Evolutionary conservation across 1,140 invertebrate species (phyloP).

Genomic region (Goniozus legneri): DNA sequence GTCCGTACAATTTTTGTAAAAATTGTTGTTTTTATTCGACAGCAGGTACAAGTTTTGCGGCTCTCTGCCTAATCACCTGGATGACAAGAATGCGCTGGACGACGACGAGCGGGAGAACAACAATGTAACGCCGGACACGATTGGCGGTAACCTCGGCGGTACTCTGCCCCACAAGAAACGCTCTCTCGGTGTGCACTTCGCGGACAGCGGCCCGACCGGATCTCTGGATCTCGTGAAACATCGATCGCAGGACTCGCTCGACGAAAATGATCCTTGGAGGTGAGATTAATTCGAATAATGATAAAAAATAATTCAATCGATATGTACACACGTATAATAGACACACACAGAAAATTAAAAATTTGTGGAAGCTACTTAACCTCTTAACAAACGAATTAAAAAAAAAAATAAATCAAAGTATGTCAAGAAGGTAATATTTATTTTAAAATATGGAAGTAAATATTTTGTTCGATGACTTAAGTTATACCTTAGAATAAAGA

Average conservation of each 20-base stretch:
- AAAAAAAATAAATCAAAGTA: too few species aligned
- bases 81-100: constrained; percentile 57
- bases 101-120: constrained; percentile 57
- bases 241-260: constrained; percentile 46
- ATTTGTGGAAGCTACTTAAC: too few species aligned
- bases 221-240: constrained; percentile 43
- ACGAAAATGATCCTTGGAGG: constrained; percentile 50
- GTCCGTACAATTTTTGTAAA: not conserved
- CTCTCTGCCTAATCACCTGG: constrained; percentile 70
- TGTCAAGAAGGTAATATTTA: too few species aligned
- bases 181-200: constrained; percentile 49
- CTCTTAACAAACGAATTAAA: too few species aligned
- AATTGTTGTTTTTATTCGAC: constrained; percentile 13
- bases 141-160: constrained; percentile 60
- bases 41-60: constrained; percentile 58
- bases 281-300: constrained; percentile 21
- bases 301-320: not conserved
- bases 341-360: too few species aligned
- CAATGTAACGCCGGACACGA: constrained; percentile 58
- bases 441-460: too few species aligned
- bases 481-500: too few species aligned
- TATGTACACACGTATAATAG: too few species aligned
- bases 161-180: constrained; percentile 59
- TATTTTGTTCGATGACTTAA: too few species aligned
- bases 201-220: constrained; percentile 50